Percentiles rank a stretch among this genome's conserved stretches.
Evolutionary conservation across 2,888 invertebrate genomes (phyloP).

Genomic region (Sepioteuthis lessoniana): DNA sequence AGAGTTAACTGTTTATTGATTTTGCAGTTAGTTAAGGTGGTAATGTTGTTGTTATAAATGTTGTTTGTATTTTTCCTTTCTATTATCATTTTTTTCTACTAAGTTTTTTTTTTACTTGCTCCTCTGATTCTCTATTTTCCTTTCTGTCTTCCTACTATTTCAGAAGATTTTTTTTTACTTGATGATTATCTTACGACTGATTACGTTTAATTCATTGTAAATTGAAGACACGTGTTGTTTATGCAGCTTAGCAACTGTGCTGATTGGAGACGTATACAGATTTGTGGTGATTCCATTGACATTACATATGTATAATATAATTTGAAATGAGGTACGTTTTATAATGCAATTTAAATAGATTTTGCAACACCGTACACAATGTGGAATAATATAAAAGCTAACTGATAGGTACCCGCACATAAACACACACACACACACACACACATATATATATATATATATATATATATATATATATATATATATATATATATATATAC

Average conservation of each 20-base stretch:
- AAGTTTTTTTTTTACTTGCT: background rate
- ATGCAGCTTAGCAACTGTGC: background rate
- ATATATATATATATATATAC: no score
- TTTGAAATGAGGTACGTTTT: no score
- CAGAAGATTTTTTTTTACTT: background rate
- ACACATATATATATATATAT: no score
- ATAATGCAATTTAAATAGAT: no score
- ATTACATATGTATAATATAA: background rate
- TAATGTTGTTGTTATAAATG: background rate
- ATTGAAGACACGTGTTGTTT: background rate
- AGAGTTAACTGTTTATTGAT: background rate
- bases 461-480: no score
- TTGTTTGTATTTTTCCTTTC: background rate
- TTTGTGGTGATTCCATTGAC: background rate
- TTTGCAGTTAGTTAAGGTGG: background rate
- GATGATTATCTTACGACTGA: background rate
- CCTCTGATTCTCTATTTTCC: background rate
- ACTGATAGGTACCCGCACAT: no score
- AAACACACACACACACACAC: no score
- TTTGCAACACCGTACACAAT: no score
- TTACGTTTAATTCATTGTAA: background rate
- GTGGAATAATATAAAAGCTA: no score
- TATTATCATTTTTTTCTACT: background rate
- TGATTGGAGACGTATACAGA: background rate
- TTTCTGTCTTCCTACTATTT: background rate